These are phyloP conservation scores for Pseudorectes ferrugineus DNA, from an alignment of 2,113 vertebrate species.

Conservation along the genomic window DNA sequence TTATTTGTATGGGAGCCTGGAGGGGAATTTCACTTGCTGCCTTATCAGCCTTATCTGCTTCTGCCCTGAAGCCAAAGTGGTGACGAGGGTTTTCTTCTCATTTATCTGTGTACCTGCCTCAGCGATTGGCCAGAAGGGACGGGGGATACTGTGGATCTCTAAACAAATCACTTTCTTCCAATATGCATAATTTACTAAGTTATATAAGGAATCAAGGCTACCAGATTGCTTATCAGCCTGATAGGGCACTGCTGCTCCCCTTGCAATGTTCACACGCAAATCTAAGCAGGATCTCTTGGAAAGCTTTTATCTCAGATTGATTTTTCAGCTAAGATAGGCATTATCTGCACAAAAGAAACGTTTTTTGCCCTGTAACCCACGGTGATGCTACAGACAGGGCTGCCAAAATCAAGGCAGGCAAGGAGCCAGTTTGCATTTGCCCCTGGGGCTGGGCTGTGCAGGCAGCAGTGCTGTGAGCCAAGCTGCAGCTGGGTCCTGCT, in stretches of 20 bases:
- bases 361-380: not conserved
- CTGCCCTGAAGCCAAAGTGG: not conserved
- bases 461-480: not conserved
- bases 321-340: not conserved
- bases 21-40: constrained; percentile 40
- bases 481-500: not conserved
- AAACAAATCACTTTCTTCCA: constrained; percentile 23
- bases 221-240: not conserved
- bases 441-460: not conserved
- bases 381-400: not conserved
- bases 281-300: not conserved
- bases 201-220: not conserved
- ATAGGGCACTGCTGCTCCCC: not conserved
- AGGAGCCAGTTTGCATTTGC: not conserved
- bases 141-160: not conserved
- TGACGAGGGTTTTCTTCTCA: not conserved
- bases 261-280: not conserved
- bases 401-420: not conserved
- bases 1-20: not conserved
- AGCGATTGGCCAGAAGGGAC: not conserved
- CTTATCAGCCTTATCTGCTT: constrained; percentile 48
- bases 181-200: not conserved
- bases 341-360: not conserved
- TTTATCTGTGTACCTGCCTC: constrained; percentile 43
- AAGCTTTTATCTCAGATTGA: not conserved